These are phyloP conservation scores for Orchestes rusci DNA, from an alignment of 2,888 invertebrate genomes.

Conservation along the genomic window DNA sequence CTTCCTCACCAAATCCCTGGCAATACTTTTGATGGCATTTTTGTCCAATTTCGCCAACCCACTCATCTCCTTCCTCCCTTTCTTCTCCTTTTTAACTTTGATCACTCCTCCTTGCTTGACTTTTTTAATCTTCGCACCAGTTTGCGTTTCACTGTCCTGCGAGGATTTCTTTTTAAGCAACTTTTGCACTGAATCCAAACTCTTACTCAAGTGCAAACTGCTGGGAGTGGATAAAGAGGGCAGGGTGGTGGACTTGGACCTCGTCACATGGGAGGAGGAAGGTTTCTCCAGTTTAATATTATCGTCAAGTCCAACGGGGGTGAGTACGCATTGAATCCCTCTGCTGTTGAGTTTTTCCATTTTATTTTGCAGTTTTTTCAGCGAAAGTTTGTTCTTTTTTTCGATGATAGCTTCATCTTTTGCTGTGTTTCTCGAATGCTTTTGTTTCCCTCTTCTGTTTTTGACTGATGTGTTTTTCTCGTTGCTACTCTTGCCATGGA, in stretches of 20 bases:
- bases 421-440: slow-evolving; percentile 42
- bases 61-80: too few relatives aligned
- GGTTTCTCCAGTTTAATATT: slow-evolving; percentile 15
- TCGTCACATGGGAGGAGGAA: too few relatives aligned
- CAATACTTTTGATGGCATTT: slow-evolving; percentile 26
- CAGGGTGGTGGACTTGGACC: too few relatives aligned
- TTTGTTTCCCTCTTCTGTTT: slow-evolving; percentile 42
- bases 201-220: slow-evolving; percentile 22
- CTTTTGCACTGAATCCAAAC: slow-evolving; percentile 25
- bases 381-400: slow-evolving; percentile 11
- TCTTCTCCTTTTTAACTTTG: slow-evolving; percentile 19
- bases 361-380: slow-evolving; percentile 43
- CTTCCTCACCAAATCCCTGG: slow-evolving; percentile 28
- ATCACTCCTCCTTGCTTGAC: slow-evolving; percentile 10
- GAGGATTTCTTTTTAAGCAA: slow-evolving; percentile 5
- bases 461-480: slow-evolving; percentile 45
- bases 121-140: slow-evolving; percentile 9
- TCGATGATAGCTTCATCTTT: slow-evolving; percentile 6
- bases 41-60: slow-evolving; percentile 18
- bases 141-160: slow-evolving; percentile 12
- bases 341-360: slow-evolving; percentile 45
- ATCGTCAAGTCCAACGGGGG: slow-evolving; percentile 46
- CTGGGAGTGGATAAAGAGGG: too few relatives aligned
- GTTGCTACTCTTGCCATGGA: slow-evolving; percentile 40
- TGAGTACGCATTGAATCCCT: slow-evolving; percentile 50